These are phyloP conservation scores for Onychomys arenicola DNA, from an alignment of 2,797 vertebrate species.

Conservation along the genomic window DNA sequence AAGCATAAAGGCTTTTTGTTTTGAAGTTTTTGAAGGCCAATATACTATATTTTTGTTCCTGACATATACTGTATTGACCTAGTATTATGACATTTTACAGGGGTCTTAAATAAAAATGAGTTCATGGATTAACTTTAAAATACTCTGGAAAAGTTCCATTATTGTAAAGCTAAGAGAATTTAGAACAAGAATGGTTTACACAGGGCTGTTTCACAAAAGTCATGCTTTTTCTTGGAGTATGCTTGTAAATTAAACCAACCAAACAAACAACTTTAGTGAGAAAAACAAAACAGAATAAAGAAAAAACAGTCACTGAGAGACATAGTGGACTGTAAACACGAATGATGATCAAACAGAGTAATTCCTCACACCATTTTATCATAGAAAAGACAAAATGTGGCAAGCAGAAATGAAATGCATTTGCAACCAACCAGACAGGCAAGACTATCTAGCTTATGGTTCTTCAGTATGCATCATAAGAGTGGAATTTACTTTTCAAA, in stretches of 20 bases:
- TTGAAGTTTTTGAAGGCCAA: not conserved
- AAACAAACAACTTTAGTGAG: not conserved
- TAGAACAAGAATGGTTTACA: slow-evolving; percentile 46
- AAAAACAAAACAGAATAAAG: not conserved
- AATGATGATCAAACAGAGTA: slow-evolving; percentile 49
- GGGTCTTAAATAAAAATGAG: slow-evolving; percentile 61
- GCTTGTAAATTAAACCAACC: slow-evolving; percentile 55
- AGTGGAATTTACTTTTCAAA: slow-evolving; percentile 53
- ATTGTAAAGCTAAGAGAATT: slow-evolving; percentile 19
- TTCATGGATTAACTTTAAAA: slow-evolving; percentile 56
- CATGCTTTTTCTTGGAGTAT: slow-evolving; percentile 53
- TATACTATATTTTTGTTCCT: not conserved
- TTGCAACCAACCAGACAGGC: slow-evolving; percentile 16
- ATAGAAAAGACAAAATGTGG: slow-evolving; percentile 57
- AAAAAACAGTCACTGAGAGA: slow-evolving; percentile 57
- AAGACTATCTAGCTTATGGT: slow-evolving; percentile 45
- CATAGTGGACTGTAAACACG: slow-evolving; percentile 58
- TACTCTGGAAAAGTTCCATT: slow-evolving; percentile 22
- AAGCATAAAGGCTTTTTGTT: not conserved
- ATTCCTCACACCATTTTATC: slow-evolving; percentile 56
- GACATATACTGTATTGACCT: slow-evolving; percentile 8
- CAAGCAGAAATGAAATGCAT: slow-evolving; percentile 51
- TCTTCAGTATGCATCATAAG: slow-evolving; percentile 36
- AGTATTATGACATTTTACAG: slow-evolving; percentile 40
- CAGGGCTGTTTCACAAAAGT: slow-evolving; percentile 33